A percentile compares a stretch with the other conserved stretches of the same genome.
These are phyloP conservation scores for Junonia oenone DNA, from an alignment of 2,888 invertebrate genomes.

Conservation along the genomic window DNA sequence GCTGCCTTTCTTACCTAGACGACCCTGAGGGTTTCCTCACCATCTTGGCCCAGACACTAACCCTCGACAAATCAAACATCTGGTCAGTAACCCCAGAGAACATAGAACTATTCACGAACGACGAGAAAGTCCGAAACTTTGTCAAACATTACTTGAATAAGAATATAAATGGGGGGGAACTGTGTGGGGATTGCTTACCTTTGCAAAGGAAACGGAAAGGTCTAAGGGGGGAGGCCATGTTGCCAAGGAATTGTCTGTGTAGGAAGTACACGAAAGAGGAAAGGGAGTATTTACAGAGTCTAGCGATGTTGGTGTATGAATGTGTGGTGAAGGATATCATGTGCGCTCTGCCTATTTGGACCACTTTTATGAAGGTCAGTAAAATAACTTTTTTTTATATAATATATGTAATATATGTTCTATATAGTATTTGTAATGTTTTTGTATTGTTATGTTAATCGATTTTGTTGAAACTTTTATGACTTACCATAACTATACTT, in stretches of 20 bases:
- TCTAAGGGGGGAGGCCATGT: slow-evolving; percentile 39
- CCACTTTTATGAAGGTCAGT: slow-evolving; percentile 83
- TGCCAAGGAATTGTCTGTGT: slow-evolving; percentile 46
- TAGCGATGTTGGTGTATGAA: slow-evolving; percentile 86
- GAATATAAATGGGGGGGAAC: slow-evolving; percentile 30
- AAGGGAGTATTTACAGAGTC: slow-evolving; percentile 75
- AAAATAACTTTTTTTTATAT: too few relatives aligned
- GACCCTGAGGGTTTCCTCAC: slow-evolving; percentile 91
- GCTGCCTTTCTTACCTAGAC: slow-evolving; percentile 91
- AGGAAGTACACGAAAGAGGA: slow-evolving; percentile 62
- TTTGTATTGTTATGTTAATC: too few relatives aligned
- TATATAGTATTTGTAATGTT: too few relatives aligned
- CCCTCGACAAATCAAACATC: slow-evolving; percentile 83
- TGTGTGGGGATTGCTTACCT: slow-evolving; percentile 37
- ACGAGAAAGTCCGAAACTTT: slow-evolving; percentile 84
- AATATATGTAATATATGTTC: too few relatives aligned
- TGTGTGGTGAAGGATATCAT: slow-evolving; percentile 90
- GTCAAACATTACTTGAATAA: slow-evolving; percentile 82
- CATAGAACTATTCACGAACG: slow-evolving; percentile 87
- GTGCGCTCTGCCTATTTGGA: slow-evolving; percentile 86
- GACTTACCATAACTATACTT: too few relatives aligned
- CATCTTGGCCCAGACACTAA: slow-evolving; percentile 88
- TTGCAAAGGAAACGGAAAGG: slow-evolving; percentile 40
- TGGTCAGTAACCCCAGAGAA: slow-evolving; percentile 84
- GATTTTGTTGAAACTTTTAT: too few relatives aligned